phyloP scores from a whole-genome alignment of 1,140 invertebrate genomes.

The Aradophagus sp. region DNA sequence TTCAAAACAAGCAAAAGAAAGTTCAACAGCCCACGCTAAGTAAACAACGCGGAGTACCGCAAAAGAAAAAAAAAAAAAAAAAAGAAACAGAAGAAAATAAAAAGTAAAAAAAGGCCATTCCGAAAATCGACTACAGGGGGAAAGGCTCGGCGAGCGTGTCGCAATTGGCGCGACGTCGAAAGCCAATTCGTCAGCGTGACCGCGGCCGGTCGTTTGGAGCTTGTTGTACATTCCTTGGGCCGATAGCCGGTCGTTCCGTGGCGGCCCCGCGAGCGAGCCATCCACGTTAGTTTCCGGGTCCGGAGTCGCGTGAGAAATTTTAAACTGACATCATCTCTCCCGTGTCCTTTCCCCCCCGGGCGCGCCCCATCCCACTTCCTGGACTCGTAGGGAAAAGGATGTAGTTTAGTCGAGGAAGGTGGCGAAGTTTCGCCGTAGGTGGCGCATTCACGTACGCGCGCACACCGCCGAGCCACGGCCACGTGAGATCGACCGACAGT shows the following conservation, averaged over 20 bases:
- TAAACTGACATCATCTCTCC: conserved; percentile 61
- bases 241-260: conserved; percentile 38
- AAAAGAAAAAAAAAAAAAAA: too few relatives aligned
- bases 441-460: conserved; percentile 42
- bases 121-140: too few relatives aligned
- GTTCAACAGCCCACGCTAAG: too few relatives aligned
- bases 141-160: too few relatives aligned
- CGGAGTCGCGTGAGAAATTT: conserved; percentile 60
- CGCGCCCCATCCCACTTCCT: conserved; percentile 52
- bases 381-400: conserved; percentile 51
- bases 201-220: conserved; percentile 59
- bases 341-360: conserved; percentile 49
- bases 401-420: conserved; percentile 57
- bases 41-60: too few relatives aligned
- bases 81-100: too few relatives aligned
- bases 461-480: conserved; percentile 12
- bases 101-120: too few relatives aligned
- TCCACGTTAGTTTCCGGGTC: conserved; percentile 55
- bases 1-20: too few relatives aligned
- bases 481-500: conserved; percentile 35
- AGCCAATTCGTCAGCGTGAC: conserved; percentile 56
- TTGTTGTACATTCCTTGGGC: too few relatives aligned
- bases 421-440: conserved; percentile 58
- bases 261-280: conserved; percentile 42
- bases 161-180: too few relatives aligned